phyloP scores from a whole-genome alignment of 2,113 vertebrate genomes.

The Nicator chloris region DNA sequence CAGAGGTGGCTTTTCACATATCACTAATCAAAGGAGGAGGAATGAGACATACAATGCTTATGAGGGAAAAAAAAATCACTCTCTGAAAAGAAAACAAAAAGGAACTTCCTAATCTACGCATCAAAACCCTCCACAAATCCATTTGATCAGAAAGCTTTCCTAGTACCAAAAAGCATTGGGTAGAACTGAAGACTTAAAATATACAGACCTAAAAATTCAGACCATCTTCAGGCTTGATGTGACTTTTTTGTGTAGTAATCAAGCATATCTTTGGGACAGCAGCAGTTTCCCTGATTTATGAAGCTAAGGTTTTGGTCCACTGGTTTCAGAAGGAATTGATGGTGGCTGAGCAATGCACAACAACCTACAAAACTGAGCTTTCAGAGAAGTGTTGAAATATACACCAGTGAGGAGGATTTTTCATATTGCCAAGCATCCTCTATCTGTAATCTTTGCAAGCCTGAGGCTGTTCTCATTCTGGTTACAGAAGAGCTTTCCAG shows the following conservation, averaged over 20 bases:
- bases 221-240: neutral
- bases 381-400: neutral
- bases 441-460: neutral
- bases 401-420: neutral
- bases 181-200: neutral
- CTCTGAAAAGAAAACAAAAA: neutral
- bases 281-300: neutral
- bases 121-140: neutral
- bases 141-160: neutral
- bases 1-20: neutral
- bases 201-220: neutral
- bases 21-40: neutral
- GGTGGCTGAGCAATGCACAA: neutral
- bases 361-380: neutral
- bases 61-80: neutral
- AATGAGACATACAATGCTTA: neutral
- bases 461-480: constrained; percentile 12
- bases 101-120: neutral
- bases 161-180: neutral
- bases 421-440: neutral
- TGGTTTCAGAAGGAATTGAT: neutral
- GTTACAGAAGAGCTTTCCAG: constrained; percentile 1
- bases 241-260: neutral
- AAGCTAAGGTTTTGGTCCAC: neutral
- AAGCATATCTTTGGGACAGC: neutral